Conservation (phyloP, 2,113 vertebrate species). For the Pachypanchax playfairii region DNA sequence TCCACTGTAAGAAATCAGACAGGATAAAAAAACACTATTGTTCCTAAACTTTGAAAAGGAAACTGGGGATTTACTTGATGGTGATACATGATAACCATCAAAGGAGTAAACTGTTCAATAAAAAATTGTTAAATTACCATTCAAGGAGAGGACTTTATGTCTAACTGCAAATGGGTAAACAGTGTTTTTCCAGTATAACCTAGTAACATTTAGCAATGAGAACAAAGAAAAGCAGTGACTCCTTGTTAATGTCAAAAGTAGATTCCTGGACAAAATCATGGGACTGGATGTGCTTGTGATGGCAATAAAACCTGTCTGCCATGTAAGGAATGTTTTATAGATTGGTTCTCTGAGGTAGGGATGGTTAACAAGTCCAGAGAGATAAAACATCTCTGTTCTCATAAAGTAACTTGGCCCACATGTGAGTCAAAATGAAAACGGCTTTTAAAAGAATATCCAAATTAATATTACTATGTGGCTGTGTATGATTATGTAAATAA, state of each 20-base stretch:
- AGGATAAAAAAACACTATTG: neutral
- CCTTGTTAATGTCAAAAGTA: constrained; percentile 31
- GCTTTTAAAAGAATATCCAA: neutral
- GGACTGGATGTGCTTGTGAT: constrained; percentile 1
- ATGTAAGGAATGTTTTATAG: constrained; percentile 34
- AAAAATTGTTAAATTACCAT: neutral
- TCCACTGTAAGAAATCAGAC: neutral
- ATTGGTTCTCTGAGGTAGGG: neutral
- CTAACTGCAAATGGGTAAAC: constrained; percentile 6
- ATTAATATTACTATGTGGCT: too few relatives aligned
- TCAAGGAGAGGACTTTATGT: neutral
- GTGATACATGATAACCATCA: neutral
- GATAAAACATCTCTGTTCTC: neutral
- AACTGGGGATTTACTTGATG: neutral
- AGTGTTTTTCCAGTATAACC: neutral
- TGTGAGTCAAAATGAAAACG: neutral
- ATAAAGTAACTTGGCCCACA: neutral
- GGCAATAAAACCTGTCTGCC: constrained; percentile 14
- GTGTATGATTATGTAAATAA: too few relatives aligned
- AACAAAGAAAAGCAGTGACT: neutral
- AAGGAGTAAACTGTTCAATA: neutral
- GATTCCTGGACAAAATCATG: constrained; percentile 28
- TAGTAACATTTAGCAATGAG: neutral
- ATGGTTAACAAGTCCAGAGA: constrained; percentile 3
- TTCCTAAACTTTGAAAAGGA: neutral